Conservation (phyloP, 2,888 invertebrate genomes). For the Idaea aversata region DNA sequence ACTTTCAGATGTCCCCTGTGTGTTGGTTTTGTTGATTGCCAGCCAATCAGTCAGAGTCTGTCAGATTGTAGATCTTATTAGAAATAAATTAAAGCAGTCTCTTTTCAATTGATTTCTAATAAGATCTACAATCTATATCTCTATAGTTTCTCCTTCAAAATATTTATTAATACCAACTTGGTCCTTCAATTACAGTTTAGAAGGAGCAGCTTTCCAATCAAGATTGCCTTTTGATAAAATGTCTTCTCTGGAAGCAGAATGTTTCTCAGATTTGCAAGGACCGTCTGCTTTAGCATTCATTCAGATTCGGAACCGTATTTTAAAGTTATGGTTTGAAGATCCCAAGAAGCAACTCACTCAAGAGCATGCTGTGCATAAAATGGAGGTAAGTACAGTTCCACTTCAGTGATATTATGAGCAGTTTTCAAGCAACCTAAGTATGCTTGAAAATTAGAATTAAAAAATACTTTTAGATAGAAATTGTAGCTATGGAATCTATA, state of each 20-base stretch:
- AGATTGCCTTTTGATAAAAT: constrained; percentile 96
- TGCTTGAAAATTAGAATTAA: no score
- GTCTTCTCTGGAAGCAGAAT: constrained; percentile 95
- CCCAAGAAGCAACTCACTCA: constrained; percentile 94
- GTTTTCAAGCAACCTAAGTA: neutral
- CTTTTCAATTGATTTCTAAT: no score
- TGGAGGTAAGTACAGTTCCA: constrained; percentile 73
- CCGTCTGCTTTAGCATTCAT: constrained; percentile 93
- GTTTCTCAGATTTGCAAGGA: constrained; percentile 94
- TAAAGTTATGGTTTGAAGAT: constrained; percentile 97
- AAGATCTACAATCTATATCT: no score
- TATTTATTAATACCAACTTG: neutral
- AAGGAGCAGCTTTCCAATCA: constrained; percentile 96
- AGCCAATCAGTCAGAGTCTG: no score
- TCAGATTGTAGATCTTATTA: no score
- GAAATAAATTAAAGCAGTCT: no score
- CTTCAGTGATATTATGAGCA: no score
- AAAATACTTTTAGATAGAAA: no score
- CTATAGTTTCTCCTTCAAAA: neutral
- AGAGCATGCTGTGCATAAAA: constrained; percentile 88
- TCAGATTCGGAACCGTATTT: constrained; percentile 92
- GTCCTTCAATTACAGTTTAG: constrained; percentile 79
- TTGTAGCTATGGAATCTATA: no score
- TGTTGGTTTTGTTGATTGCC: no score
- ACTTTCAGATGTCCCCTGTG: no score